These are phyloP conservation scores for Whitmania pigra DNA, from an alignment of 1,140 invertebrate genomes.

Conservation along the genomic window DNA sequence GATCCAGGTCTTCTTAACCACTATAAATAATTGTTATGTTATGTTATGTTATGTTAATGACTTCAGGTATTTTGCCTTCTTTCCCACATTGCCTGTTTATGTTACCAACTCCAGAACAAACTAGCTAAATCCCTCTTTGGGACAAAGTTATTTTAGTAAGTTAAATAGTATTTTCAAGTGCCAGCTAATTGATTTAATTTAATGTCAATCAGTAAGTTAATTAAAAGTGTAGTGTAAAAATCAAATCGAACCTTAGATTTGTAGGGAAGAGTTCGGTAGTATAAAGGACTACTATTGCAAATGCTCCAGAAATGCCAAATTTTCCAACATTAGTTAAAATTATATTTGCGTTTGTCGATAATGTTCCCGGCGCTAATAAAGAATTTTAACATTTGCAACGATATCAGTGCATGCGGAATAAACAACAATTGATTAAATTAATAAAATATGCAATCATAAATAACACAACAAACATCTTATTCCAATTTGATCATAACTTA, in stretches of 20 bases:
- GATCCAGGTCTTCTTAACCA: too few species aligned
- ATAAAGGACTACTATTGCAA: constrained; percentile 18
- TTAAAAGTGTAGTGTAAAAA: too few species aligned
- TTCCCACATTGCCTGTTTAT: too few species aligned
- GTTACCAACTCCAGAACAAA: too few species aligned
- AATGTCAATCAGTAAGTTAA: too few species aligned
- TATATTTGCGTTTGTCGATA: constrained; percentile 31
- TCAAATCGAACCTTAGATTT: constrained; percentile 17
- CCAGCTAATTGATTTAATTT: too few species aligned
- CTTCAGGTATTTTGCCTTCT: too few species aligned
- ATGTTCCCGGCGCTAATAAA: constrained; percentile 30
- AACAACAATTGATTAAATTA: not conserved
- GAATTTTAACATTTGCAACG: not conserved
- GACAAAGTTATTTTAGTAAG: too few species aligned
- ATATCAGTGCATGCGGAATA: not conserved
- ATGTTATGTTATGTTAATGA: too few species aligned
- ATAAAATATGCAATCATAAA: not conserved
- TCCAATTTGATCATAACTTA: not conserved
- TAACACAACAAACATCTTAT: not conserved
- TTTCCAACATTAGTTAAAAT: constrained; percentile 16
- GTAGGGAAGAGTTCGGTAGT: constrained; percentile 21
- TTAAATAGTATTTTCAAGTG: too few species aligned
- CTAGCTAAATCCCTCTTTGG: too few species aligned
- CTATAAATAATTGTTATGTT: too few species aligned
- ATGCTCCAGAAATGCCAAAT: constrained; percentile 14